These are phyloP conservation scores for Willisornis vidua DNA, from an alignment of 2,113 vertebrate species.

Conservation along the genomic window DNA sequence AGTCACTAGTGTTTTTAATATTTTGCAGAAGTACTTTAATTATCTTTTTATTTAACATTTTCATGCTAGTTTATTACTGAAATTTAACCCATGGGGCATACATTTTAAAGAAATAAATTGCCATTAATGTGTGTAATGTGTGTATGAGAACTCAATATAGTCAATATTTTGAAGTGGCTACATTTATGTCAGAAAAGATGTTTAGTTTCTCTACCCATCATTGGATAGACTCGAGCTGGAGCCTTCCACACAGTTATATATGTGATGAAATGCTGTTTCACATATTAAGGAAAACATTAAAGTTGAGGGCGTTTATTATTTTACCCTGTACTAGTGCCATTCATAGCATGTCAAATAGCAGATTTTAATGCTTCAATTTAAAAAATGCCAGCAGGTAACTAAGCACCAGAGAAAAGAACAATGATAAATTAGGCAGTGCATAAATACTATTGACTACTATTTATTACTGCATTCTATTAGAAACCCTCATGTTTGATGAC, in stretches of 20 bases:
- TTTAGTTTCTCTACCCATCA: neutral
- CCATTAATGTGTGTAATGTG: neutral
- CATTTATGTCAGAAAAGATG: neutral
- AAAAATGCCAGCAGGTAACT: neutral
- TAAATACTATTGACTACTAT: neutral
- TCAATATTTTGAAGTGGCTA: neutral
- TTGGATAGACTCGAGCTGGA: neutral
- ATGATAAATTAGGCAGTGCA: neutral
- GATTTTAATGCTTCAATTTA: neutral
- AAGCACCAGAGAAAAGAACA: neutral
- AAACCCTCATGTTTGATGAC: neutral
- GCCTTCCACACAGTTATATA: neutral
- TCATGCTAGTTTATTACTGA: neutral
- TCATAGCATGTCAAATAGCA: neutral
- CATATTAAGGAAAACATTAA: neutral
- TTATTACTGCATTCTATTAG: neutral
- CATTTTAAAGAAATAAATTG: neutral
- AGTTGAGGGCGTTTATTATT: neutral
- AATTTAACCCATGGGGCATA: neutral
- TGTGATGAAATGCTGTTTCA: neutral
- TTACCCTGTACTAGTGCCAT: neutral
- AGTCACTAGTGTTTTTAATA: neutral
- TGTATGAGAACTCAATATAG: neutral
- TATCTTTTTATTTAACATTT: neutral
- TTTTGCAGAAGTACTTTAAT: neutral